Base-by-base conservation (phyloP, 1,140 invertebrate species). In the Diploscapter pachys region DNA sequence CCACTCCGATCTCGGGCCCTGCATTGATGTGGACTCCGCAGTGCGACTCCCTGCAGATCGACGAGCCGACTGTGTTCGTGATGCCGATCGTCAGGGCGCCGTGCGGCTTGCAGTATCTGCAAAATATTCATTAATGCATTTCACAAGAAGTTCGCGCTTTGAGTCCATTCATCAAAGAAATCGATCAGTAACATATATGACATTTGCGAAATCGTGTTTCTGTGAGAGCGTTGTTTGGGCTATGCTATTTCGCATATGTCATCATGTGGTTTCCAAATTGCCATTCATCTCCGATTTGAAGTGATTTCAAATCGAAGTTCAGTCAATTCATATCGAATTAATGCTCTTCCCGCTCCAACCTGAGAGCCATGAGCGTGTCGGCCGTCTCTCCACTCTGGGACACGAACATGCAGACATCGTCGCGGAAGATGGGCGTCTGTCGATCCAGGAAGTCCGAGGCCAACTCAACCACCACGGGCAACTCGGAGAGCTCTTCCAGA, bases 341-440 rank as follows among this genome's bases (percentile, higher is more conserved):
- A 31, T 31, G 31, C 31, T 31, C 31, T 31, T 31, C 31, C 31
- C 31, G 31, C 31, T 11, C 72, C 9, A 52, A 80, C 51, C 89
- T 81, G n/a, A 90, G 81, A n/a, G 96, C 95, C 91, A 96, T 93
- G 51, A 99, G 86, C 0, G 96, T 98, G 83, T 99, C 97, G 5
- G 97, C 97, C 59, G 97, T 99, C 88, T 99, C 97, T 90, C 91
- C 94, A 57, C 94, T 96, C 86, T 98, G 95, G 1, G 94, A 97
- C 80, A 99, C 97, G 82, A 99, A 99, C 89, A 99, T 98, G 86
- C 97, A 99, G 49, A 99, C 97, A 86, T 99, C 97, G 86, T 99
- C 97, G 82, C 97, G 90, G 87, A 99, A 99, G 54, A 99, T 94
- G 48, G 97, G 97, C 1, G 96, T 99, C 73, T 94, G 93, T 76